Conservation (phyloP, 1,140 invertebrate genomes). For the Pararge aegeria region DNA sequence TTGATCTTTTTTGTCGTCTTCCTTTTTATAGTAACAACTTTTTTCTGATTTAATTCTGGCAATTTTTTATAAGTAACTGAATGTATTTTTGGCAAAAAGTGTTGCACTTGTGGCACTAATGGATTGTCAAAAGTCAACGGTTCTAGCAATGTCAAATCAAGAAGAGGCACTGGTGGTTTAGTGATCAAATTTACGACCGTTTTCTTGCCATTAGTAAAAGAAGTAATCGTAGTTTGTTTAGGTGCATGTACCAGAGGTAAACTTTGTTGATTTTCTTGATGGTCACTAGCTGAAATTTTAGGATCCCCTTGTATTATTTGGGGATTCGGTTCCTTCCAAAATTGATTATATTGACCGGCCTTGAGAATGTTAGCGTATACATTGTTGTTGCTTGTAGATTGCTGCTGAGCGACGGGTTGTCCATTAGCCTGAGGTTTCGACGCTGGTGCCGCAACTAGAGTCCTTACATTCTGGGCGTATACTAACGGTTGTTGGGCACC, state of each 20-base stretch:
- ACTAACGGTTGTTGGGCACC: slow-evolving; percentile 39
- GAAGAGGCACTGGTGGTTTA: slow-evolving; percentile 57
- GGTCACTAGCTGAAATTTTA: slow-evolving; percentile 4
- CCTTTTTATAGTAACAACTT: slow-evolving; percentile 43
- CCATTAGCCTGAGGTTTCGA: slow-evolving; percentile 26
- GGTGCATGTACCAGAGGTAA: slow-evolving; percentile 41
- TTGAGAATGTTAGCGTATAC: slow-evolving; percentile 37
- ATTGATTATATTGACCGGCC: slow-evolving; percentile 27
- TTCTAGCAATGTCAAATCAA: slow-evolving; percentile 65
- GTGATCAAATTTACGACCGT: slow-evolving; percentile 51
- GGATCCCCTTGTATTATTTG: slow-evolving; percentile 34
- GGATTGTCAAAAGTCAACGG: slow-evolving; percentile 67
- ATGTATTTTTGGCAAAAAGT: slow-evolving; percentile 65
- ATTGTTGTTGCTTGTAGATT: slow-evolving; percentile 44
- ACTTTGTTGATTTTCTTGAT: slow-evolving; percentile 34
- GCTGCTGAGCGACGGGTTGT: slow-evolving; percentile 38
- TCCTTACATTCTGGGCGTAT: slow-evolving; percentile 39
- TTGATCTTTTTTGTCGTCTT: slow-evolving; percentile 47
- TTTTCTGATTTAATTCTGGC: slow-evolving; percentile 48
- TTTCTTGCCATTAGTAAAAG: slow-evolving; percentile 50
- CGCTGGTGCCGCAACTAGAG: slow-evolving; percentile 30
- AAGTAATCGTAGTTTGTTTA: slow-evolving; percentile 35
- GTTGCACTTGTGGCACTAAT: slow-evolving; percentile 69
- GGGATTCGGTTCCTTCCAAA: slow-evolving; percentile 40
- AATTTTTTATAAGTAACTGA: slow-evolving; percentile 55